Conservation (phyloP, 2,113 vertebrate species). For the Rattus rattus region DNA sequence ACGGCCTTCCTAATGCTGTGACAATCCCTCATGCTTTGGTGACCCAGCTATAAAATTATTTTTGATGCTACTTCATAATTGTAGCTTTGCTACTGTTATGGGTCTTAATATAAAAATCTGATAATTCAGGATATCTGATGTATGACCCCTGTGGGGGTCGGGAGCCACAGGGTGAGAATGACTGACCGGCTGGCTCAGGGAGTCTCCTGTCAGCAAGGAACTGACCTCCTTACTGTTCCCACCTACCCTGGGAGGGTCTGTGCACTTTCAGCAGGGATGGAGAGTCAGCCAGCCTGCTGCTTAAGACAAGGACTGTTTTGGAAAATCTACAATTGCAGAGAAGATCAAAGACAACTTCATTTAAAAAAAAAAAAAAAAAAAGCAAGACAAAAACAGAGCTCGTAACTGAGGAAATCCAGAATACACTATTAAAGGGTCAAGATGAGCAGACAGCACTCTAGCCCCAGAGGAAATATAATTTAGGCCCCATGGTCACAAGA, state of each 20-base stretch:
- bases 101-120: not conserved
- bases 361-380: not conserved
- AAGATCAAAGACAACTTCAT: not conserved
- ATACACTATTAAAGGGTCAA: not conserved
- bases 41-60: not conserved
- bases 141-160: not conserved
- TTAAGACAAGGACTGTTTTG: not conserved
- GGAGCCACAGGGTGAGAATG: not conserved
- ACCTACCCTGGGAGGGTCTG: not conserved
- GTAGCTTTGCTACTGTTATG: not conserved
- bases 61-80: not conserved
- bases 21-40: not conserved
- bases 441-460: not conserved
- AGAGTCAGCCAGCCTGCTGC: not conserved
- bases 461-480: not conserved
- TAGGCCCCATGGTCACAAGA: not conserved
- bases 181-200: too few species aligned
- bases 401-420: not conserved
- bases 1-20: not conserved
- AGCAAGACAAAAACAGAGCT: not conserved
- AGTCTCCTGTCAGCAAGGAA: rapidly evolving
- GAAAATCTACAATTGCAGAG: not conserved
- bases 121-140: not conserved
- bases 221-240: not conserved
- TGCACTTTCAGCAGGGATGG: not conserved